These are phyloP conservation scores for Dryococelus australis DNA, from an alignment of 2,888 invertebrate species.

Conservation along the genomic window DNA sequence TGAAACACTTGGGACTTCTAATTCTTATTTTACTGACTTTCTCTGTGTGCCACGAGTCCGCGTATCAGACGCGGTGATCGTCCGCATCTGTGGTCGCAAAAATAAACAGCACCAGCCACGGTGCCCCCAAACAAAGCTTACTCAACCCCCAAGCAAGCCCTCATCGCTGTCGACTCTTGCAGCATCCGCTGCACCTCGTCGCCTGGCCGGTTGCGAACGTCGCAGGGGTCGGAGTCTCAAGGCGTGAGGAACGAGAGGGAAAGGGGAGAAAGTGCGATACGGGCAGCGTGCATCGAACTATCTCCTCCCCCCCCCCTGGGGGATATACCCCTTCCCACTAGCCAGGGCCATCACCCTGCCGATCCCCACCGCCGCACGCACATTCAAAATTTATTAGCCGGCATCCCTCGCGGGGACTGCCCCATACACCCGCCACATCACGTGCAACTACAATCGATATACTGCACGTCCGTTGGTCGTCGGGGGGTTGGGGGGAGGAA, in stretches of 20 bases:
- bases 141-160: too few species aligned
- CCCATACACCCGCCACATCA: background rate
- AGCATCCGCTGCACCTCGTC: too few species aligned
- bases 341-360: too few species aligned
- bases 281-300: background rate
- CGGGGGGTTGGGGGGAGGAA: background rate
- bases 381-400: slow-evolving; percentile 28
- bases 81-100: too few species aligned
- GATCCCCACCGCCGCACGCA: background rate
- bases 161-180: too few species aligned
- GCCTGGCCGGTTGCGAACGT: background rate
- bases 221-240: background rate
- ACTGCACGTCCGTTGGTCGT: background rate
- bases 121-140: too few species aligned
- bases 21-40: too few species aligned
- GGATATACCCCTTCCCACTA: background rate
- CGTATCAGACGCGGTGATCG: too few species aligned
- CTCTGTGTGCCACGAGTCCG: too few species aligned
- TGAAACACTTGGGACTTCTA: too few species aligned
- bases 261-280: background rate
- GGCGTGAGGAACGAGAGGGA: background rate
- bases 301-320: background rate
- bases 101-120: too few species aligned
- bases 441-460: slow-evolving; percentile 1
- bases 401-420: slow-evolving; percentile 25